phyloP scores from a whole-genome alignment of 2,797 vertebrate genomes.

The Oreochromis mossambicus region DNA sequence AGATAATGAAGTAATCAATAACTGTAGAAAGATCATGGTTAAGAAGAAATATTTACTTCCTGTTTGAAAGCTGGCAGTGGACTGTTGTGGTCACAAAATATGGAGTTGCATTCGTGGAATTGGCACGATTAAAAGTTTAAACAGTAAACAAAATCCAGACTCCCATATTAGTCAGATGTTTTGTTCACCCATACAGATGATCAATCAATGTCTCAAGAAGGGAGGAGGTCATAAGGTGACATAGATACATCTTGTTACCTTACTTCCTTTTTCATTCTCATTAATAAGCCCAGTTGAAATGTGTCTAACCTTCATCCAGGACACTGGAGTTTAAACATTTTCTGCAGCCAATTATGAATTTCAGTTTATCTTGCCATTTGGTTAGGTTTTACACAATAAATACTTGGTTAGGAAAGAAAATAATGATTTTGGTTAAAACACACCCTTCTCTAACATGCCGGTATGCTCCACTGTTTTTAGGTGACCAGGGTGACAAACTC shows the following conservation, averaged over 20 bases:
- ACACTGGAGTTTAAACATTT: background rate
- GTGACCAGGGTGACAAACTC: background rate
- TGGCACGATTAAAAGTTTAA: background rate
- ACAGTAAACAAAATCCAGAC: background rate
- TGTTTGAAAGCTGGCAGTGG: background rate
- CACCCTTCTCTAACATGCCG: background rate
- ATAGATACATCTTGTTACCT: background rate
- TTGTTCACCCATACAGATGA: background rate
- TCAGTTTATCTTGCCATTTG: background rate
- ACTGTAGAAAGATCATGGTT: background rate
- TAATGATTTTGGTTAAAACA: background rate
- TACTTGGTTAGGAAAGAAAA: background rate
- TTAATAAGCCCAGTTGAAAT: background rate
- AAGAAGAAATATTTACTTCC: background rate
- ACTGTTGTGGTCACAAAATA: background rate
- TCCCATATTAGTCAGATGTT: background rate
- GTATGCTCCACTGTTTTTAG: background rate
- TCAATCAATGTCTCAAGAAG: background rate
- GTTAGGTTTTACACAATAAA: background rate
- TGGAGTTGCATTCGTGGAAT: background rate
- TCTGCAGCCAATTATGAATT: background rate
- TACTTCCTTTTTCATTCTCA: background rate
- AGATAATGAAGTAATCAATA: background rate
- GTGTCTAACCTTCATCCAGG: background rate
- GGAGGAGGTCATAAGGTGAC: background rate